Conservation (phyloP, 1,140 invertebrate genomes). For the Streblospio benedicti region DNA sequence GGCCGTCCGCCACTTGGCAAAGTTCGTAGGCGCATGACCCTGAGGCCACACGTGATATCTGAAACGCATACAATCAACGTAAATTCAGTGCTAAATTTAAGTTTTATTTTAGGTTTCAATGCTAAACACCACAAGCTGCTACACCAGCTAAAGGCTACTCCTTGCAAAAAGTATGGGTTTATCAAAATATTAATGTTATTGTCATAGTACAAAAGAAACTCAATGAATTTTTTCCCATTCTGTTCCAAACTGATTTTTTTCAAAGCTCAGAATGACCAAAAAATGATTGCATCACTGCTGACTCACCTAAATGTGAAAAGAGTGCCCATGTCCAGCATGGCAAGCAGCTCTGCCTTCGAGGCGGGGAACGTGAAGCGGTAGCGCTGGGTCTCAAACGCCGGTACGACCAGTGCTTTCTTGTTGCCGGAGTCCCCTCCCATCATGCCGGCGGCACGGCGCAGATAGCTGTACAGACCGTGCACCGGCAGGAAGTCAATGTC, state of each 20-base stretch:
- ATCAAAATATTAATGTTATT: no score
- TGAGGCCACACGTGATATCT: constrained; percentile 57
- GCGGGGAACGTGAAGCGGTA: constrained; percentile 72
- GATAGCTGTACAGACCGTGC: constrained; percentile 66
- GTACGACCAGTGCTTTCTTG: constrained; percentile 73
- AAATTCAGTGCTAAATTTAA: background rate
- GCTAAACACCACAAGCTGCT: background rate
- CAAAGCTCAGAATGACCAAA: no score
- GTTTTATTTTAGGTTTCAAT: background rate
- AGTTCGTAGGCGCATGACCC: constrained; percentile 82
- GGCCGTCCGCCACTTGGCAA: constrained; percentile 68
- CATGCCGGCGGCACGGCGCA: constrained; percentile 54
- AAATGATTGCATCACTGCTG: no score
- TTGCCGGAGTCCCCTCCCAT: constrained; percentile 54
- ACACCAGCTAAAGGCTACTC: background rate
- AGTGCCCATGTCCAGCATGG: constrained; percentile 64
- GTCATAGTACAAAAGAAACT: no score
- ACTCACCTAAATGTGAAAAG: constrained; percentile 74
- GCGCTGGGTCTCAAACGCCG: constrained; percentile 84
- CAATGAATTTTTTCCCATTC: no score
- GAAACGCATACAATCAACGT: constrained; percentile 5
- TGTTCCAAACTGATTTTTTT: no score
- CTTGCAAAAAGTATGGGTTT: no score
- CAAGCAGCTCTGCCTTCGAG: constrained; percentile 68
- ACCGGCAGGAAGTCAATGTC: constrained; percentile 89